These are phyloP conservation scores for Poecile atricapillus DNA, from an alignment of 2,113 vertebrate species.

Conservation along the genomic window DNA sequence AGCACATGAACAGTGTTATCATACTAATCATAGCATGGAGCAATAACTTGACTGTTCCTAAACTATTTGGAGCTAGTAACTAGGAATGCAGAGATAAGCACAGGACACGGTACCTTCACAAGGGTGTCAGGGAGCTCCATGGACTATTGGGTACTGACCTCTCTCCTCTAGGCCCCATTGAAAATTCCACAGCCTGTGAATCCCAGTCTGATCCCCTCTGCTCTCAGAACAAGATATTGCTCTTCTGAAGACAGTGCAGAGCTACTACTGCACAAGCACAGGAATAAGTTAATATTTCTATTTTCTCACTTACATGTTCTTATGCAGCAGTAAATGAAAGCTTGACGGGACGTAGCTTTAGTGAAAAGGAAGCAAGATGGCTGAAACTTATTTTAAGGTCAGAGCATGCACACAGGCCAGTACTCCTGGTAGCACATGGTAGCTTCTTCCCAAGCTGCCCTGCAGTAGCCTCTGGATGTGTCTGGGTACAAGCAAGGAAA, in stretches of 20 bases:
- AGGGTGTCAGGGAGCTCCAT: neutral
- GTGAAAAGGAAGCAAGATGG: neutral
- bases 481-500: neutral
- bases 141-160: neutral
- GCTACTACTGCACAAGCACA: neutral
- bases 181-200: neutral
- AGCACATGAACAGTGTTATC: neutral
- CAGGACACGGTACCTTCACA: neutral
- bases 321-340: neutral
- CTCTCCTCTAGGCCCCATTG: neutral
- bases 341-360: neutral
- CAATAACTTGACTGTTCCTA: neutral
- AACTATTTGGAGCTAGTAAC: neutral
- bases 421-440: neutral
- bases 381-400: neutral
- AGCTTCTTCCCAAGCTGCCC: neutral
- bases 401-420: neutral
- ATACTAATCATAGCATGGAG: neutral
- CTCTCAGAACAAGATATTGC: neutral
- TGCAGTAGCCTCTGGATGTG: neutral
- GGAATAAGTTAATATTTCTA: neutral
- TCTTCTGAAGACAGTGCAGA: neutral
- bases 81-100: neutral
- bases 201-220: neutral
- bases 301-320: neutral